Evolutionary conservation across 2,113 vertebrate genomes (phyloP), one percentile per base, ranked within the genome.

Genomic region (Casuarius casuarius): DNA sequence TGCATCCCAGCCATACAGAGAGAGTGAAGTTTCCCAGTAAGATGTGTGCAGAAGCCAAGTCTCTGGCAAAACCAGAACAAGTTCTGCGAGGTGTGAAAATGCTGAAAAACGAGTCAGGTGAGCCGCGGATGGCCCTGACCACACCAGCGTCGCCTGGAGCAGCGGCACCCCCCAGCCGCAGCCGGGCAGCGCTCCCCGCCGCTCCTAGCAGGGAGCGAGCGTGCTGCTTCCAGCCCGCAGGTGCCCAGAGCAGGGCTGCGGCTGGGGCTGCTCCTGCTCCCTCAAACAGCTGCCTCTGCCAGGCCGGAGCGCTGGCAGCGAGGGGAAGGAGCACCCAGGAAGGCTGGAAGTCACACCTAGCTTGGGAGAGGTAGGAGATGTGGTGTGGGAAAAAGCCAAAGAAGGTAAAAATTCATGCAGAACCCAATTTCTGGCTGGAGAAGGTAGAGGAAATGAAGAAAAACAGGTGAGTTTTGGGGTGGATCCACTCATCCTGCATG

Each of bases 71-170:
- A 87, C 54, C 76, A 82, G 54, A 86, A 72, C 59, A 72, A 56
- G 63, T 74, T 65, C 49, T 68, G 4, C 2, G 8, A 59, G 59
- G 42, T 0, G 22, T 59, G 84, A 75, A 86, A 93, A 94, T 76
- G 73, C 90, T 4, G 40, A 91, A 65, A 71, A 96, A 96, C 89
- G 14, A 93, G 94, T 82, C 79, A 79, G 58, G 67, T 7, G 54
- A 90, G 84, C 68, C 81, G 70, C 40, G 56, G 44, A 10, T 89
- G 51, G 84, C 78, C 17, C 52, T 35, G 75, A 2, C 18, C 65
- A 80, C 72, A 2, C 16, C 65, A 80, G 33, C 0, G 0, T 38
- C 85, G 89, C 77, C 71, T 89, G 59, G 84, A 94, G 77, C 85
- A 92, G 79, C 51, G 76, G 70, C 42, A 52, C n/a, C 77, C 80